A percentile compares a stretch with the other conserved stretches of the same genome.
Conservation (phyloP, 2,888 invertebrate genomes). For the Xanthia icteritia region DNA sequence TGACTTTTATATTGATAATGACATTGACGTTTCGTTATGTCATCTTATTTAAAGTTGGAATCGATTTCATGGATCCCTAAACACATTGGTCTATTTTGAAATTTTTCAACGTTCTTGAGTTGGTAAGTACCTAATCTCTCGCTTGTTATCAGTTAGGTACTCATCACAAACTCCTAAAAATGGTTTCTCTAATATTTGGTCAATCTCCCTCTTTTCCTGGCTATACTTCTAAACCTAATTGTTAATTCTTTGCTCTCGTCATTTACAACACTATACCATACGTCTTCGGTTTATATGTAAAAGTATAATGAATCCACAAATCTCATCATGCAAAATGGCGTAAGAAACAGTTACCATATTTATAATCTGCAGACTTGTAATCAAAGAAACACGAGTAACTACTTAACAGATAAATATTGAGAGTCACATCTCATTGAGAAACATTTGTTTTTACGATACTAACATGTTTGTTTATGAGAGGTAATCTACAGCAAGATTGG, state of each 20-base stretch:
- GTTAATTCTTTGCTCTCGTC: too few species aligned
- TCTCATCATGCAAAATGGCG: not conserved
- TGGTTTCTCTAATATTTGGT: not conserved
- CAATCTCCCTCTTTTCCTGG: not conserved
- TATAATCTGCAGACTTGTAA: conserved; percentile 22
- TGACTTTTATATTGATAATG: conserved; percentile 48
- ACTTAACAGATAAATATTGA: conserved; percentile 30
- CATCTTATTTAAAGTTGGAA: conserved; percentile 33
- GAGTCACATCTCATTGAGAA: conserved; percentile 24
- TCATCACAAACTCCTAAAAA: not conserved
- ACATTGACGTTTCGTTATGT: conserved; percentile 55
- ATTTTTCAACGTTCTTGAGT: conserved; percentile 18
- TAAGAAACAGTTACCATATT: conserved; percentile 11
- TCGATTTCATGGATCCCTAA: conserved; percentile 41
- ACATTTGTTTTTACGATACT: conserved; percentile 56
- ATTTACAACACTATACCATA: not conserved
- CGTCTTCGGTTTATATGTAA: not conserved
- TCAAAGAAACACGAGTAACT: conserved; percentile 32
- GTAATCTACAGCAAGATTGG: conserved; percentile 38
- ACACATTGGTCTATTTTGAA: conserved; percentile 17
- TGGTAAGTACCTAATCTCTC: not conserved
- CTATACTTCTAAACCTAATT: not conserved
- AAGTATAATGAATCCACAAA: not conserved
- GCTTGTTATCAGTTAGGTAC: not conserved
- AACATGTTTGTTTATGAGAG: conserved; percentile 45